Evolutionary conservation across 2,113 vertebrate genomes (phyloP).

Genomic region (Jacana jacana): DNA sequence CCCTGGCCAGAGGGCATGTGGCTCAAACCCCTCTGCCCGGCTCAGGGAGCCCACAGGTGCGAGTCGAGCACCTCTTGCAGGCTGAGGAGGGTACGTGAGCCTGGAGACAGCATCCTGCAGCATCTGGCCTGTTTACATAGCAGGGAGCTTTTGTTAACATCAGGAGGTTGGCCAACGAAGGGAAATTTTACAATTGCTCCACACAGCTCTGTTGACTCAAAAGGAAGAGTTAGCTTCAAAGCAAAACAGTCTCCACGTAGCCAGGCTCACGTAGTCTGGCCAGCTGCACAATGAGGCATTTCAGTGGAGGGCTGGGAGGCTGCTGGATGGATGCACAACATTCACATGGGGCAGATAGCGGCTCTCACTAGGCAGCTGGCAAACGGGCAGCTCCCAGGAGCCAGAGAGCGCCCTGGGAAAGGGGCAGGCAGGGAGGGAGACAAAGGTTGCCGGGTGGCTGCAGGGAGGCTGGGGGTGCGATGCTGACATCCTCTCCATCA

Average conservation of each 20-base stretch:
- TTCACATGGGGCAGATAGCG: conserved; percentile 42
- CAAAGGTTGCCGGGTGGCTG: conserved; percentile 12
- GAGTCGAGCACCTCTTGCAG: background rate
- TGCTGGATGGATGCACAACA: conserved; percentile 12
- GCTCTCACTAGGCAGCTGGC: conserved; percentile 55
- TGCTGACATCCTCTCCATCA: conserved; percentile 2
- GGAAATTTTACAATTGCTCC: conserved; percentile 65
- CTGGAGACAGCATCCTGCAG: background rate
- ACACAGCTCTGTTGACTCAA: conserved; percentile 52
- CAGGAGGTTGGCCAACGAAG: conserved; percentile 33
- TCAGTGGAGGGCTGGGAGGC: conserved; percentile 8
- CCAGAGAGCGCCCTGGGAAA: conserved; percentile 38
- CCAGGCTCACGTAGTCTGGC: conserved; percentile 43
- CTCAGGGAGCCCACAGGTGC: background rate
- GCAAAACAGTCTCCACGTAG: conserved; percentile 19
- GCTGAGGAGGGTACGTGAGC: background rate
- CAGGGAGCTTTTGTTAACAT: conserved; percentile 61
- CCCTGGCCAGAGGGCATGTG: background rate
- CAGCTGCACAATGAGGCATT: conserved; percentile 57
- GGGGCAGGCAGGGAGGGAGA: conserved; percentile 4
- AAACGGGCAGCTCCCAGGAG: background rate
- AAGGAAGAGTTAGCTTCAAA: conserved; percentile 66
- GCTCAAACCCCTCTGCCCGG: background rate
- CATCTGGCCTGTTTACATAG: conserved; percentile 40
- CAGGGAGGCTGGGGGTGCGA: background rate